Evolutionary conservation across 2,797 vertebrate species (phyloP).

Genomic region (Bovichtus diacanthus): DNA sequence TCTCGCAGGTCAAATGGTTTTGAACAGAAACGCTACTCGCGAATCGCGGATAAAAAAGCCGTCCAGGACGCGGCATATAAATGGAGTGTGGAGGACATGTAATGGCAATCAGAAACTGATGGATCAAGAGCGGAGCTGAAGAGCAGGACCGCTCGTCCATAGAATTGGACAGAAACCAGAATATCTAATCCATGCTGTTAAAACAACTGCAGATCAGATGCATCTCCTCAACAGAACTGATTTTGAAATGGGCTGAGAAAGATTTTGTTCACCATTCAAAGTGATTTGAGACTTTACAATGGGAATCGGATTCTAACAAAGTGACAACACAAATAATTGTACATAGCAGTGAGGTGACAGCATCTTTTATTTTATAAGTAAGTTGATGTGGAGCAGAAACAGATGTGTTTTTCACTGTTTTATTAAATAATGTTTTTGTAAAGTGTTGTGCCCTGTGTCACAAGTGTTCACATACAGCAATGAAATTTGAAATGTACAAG

Average conservation of each 20-base stretch:
- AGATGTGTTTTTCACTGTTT: slow-evolving; percentile 56
- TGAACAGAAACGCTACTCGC: slow-evolving; percentile 92
- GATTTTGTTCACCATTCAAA: slow-evolving; percentile 10
- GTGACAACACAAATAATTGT: slow-evolving; percentile 27
- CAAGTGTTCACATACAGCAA: neutral
- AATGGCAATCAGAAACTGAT: slow-evolving; percentile 34
- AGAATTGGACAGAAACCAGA: neutral
- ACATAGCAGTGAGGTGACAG: slow-evolving; percentile 39
- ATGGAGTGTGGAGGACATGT: slow-evolving; percentile 99
- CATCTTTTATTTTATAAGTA: slow-evolving; percentile 49
- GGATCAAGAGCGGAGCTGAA: neutral
- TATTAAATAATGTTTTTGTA: slow-evolving; percentile 74
- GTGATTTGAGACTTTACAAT: slow-evolving; percentile 31
- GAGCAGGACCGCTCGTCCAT: neutral
- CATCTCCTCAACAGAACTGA: neutral
- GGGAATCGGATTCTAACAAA: neutral
- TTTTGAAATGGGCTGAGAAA: slow-evolving; percentile 13
- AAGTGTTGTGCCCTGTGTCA: slow-evolving; percentile 12
- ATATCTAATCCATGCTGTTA: neutral
- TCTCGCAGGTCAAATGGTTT: slow-evolving; percentile 94
- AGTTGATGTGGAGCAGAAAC: slow-evolving; percentile 19
- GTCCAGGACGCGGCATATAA: slow-evolving; percentile 95
- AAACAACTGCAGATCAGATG: slow-evolving; percentile 20
- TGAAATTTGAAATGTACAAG: neutral
- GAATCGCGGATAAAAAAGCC: slow-evolving; percentile 93